phyloP scores from a whole-genome alignment of 2,797 vertebrate genomes.

The Oreortyx pictus region DNA sequence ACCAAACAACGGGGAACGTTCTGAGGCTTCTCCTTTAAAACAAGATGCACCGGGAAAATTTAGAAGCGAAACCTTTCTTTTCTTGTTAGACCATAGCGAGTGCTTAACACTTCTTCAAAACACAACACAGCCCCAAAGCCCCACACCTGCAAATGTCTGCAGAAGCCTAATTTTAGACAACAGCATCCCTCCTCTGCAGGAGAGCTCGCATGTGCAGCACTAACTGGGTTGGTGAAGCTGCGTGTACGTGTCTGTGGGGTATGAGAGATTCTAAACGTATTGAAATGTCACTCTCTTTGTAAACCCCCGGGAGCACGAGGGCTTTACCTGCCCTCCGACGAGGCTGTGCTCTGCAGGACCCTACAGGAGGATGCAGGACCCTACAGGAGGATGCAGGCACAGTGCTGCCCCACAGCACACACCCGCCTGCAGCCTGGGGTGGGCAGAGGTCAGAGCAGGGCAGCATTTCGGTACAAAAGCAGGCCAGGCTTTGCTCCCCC shows the following conservation, averaged over 20 bases:
- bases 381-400: neutral
- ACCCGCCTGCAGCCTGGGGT: neutral
- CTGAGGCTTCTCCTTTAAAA: neutral
- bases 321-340: neutral
- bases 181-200: neutral
- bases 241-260: neutral
- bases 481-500: accelerated
- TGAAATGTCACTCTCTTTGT: neutral
- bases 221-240: neutral
- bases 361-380: neutral
- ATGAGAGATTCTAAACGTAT: neutral
- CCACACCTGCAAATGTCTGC: neutral
- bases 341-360: neutral
- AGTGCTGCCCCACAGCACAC: neutral
- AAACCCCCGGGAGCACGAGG: accelerated
- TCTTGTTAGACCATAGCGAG: neutral
- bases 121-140: neutral
- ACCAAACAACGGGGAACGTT: neutral
- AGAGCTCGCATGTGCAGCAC: neutral
- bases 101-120: neutral
- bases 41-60: neutral
- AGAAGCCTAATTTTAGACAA: neutral
- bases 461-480: neutral
- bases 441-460: constrained; percentile 8
- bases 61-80: neutral